Evolutionary conservation across 2,888 invertebrate genomes (phyloP), one percentile per base, ranked within the genome.

Genomic region (Polietes domitor): DNA sequence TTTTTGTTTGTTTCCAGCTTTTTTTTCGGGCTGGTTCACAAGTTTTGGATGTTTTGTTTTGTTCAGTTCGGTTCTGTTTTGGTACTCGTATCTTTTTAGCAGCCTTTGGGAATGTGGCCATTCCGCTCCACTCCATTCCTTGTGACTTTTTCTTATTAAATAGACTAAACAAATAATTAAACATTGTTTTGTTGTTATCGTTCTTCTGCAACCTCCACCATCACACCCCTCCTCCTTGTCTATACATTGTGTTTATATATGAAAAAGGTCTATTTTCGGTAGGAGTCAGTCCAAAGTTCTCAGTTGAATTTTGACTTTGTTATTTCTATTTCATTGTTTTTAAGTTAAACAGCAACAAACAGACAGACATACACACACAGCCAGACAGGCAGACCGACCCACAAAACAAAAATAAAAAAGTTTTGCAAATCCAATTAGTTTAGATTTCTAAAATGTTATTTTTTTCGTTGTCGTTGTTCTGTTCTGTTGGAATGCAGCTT

Each of bases 81-180:
- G 17, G 17, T 76, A 61, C 75, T 43, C 17, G n/a, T 12, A 47
- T n/a, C 10, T 58, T 17, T 68, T 58, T 37, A 32, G 47, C 50
- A 76, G n/a, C 21, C 32, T 9, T 32, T 53, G 21, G 47, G 17
- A 17, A 12, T 26, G 12, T 32, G 37, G 32, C 21, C 26, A 50
- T 71, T 9, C 10, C 10, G 37, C 37, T 9, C 19, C 28, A 68
- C n/a, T 70, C 21, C n/a, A n/a, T 50, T 53, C 32, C 53, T 71
- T 4, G 58, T 58, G 28, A 7, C n/a, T 37, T 65, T 58, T 72
- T 76, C 32, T 61, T 72, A 41, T 65, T 76, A 79, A 76, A 73
- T 61, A 70, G 77, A 80, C 80, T 77, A 80, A 77, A 80, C 53
- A 80, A 83, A 83, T 83, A 83, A 83, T 80, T 83, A 80, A 76